These are phyloP conservation scores for Habroteleia sp. DNA, from an alignment of 2,888 invertebrate genomes.

Conservation along the genomic window DNA sequence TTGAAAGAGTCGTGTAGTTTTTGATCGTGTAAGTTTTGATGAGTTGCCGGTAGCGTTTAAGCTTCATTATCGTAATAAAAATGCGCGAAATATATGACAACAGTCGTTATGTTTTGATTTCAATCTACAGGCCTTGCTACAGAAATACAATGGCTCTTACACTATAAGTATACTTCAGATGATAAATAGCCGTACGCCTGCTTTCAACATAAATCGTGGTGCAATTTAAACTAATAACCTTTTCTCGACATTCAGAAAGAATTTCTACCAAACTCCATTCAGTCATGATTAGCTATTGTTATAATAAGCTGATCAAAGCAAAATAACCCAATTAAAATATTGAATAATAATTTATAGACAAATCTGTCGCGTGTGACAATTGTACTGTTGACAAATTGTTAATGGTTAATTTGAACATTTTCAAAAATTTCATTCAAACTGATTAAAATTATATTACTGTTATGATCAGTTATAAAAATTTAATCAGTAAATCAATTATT, in stretches of 20 bases:
- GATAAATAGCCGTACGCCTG: conserved; percentile 49
- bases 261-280: conserved; percentile 50
- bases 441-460: too few relatives aligned
- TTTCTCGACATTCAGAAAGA: conserved; percentile 48
- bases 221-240: conserved; percentile 61
- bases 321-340: not conserved
- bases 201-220: conserved; percentile 52
- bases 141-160: conserved; percentile 54
- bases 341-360: conserved; percentile 10
- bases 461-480: too few relatives aligned
- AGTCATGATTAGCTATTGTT: conserved; percentile 50
- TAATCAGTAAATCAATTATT: too few relatives aligned
- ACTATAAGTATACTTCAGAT: conserved; percentile 44
- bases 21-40: conserved; percentile 5
- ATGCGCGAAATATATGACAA: conserved; percentile 43
- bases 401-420: too few relatives aligned
- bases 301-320: conserved; percentile 19
- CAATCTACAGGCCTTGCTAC: conserved; percentile 53
- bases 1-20: too few relatives aligned
- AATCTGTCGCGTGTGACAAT: conserved; percentile 11
- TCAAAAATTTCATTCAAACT: too few relatives aligned
- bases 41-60: conserved; percentile 33
- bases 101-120: conserved; percentile 50
- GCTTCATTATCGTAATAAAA: conserved; percentile 41
- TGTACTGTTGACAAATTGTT: conserved; percentile 14